A percentile compares a stretch with the other conserved stretches of the same genome.
These are phyloP conservation scores for Chrysaora quinquecirrha DNA, from an alignment of 30 jellyfish, hydroid and myxozoan genomes.

Conservation along the genomic window DNA sequence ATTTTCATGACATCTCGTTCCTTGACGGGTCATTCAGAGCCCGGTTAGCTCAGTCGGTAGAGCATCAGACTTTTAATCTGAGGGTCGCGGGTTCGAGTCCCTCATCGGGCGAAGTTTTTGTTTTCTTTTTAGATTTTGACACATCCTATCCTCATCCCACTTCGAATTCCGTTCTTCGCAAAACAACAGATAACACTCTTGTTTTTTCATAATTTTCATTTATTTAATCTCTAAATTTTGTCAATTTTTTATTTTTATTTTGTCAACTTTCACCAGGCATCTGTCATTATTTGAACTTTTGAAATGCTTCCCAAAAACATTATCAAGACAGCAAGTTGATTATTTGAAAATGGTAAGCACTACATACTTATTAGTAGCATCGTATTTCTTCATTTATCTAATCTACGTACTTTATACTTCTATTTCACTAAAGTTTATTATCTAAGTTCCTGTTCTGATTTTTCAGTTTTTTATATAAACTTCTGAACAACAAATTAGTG, in stretches of 20 bases:
- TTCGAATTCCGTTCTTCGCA: not conserved
- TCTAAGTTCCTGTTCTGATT: too few species aligned
- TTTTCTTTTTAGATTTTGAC: not conserved
- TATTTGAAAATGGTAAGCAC: constrained; percentile 54
- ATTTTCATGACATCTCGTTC: too few species aligned
- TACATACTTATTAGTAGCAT: not conserved
- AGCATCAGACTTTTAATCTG: constrained; percentile 87
- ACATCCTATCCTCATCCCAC: too few species aligned
- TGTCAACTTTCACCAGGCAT: constrained; percentile 24
- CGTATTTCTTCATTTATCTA: too few species aligned
- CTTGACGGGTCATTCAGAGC: not conserved
- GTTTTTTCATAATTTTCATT: not conserved
- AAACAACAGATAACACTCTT: not conserved
- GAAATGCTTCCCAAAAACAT: constrained; percentile 43
- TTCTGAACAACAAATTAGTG: too few species aligned
- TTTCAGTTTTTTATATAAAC: too few species aligned
- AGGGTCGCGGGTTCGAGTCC: constrained; percentile 93
- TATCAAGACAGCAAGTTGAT: constrained; percentile 44
- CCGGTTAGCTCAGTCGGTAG: constrained; percentile 90
- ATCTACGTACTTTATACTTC: too few species aligned
- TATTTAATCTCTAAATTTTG: not conserved
- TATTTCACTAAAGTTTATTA: too few species aligned
- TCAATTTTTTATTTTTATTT: not conserved
- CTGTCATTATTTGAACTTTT: constrained; percentile 53
- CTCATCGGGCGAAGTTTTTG: constrained; percentile 67